phyloP scores from a whole-genome alignment of 2,888 invertebrate species.

The Synergus gifuensis region DNA sequence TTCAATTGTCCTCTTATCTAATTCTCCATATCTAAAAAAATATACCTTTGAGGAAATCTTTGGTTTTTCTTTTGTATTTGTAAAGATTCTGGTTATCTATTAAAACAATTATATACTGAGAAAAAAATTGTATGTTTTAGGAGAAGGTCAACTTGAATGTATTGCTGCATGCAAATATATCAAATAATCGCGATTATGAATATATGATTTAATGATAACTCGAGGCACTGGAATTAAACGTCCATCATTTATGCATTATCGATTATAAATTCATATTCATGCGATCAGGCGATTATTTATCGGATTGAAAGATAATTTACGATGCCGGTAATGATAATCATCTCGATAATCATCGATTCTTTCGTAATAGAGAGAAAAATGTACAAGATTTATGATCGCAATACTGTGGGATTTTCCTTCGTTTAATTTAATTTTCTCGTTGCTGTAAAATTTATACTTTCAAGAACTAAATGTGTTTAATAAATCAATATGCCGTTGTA shows the following conservation, averaged over 20 bases:
- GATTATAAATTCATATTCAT: slow-evolving; percentile 12
- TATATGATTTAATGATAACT: slow-evolving; percentile 21
- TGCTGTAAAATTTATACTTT: background rate
- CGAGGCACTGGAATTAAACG: slow-evolving; percentile 12
- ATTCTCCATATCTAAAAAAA: background rate
- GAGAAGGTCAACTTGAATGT: slow-evolving; percentile 8
- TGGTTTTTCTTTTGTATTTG: background rate
- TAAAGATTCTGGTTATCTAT: background rate
- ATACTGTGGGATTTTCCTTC: slow-evolving; percentile 11
- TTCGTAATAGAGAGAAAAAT: slow-evolving; percentile 8
- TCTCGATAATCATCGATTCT: slow-evolving; percentile 28
- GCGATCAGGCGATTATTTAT: slow-evolving; percentile 13
- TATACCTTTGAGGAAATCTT: background rate
- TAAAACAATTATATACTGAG: background rate
- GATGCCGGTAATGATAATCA: slow-evolving; percentile 1
- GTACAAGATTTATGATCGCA: slow-evolving; percentile 10
- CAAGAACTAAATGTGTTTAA: background rate
- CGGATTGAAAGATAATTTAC: slow-evolving; percentile 28
- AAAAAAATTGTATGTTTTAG: background rate
- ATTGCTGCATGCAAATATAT: background rate
- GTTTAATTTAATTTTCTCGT: background rate
- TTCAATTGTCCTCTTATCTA: background rate
- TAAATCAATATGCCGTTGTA: background rate
- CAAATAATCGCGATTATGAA: slow-evolving; percentile 19
- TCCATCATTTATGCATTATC: background rate